Percentiles rank a stretch among this genome's conserved stretches.
phyloP scores from a whole-genome alignment of 2,113 vertebrate genomes.

The Cacatua alba region DNA sequence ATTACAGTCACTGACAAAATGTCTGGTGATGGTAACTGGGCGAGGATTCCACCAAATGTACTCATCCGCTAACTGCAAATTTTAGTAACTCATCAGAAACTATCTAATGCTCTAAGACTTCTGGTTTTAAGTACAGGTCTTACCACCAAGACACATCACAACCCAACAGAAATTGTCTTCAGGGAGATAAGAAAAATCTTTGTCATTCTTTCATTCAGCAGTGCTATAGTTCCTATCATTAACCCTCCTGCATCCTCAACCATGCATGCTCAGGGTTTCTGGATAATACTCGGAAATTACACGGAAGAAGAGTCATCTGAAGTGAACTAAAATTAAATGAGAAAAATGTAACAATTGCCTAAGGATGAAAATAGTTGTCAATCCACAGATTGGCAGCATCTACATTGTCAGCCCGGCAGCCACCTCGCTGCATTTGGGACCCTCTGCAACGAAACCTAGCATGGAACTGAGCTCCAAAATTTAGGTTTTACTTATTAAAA shows the following conservation, averaged over 20 bases:
- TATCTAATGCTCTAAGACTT: background rate
- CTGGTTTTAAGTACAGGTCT: background rate
- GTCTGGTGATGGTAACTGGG: background rate
- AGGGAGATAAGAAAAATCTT: background rate
- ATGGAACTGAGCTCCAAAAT: background rate
- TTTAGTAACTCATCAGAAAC: background rate
- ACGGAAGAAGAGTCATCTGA: background rate
- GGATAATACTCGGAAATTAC: background rate
- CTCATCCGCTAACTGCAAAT: background rate
- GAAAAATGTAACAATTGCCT: background rate
- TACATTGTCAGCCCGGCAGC: background rate
- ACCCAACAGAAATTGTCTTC: background rate
- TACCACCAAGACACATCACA: background rate
- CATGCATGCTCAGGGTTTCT: accelerated
- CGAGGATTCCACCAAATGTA: background rate
- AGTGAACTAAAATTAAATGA: background rate
- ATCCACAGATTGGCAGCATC: background rate
- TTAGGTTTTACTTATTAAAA: background rate
- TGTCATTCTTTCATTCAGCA: background rate
- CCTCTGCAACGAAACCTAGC: background rate
- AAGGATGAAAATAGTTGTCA: background rate
- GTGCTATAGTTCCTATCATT: background rate
- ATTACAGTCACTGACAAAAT: background rate
- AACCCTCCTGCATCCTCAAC: background rate
- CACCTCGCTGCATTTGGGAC: background rate